Percentiles rank a stretch among this genome's conserved stretches.
These are phyloP conservation scores for Ceraclea dissimilis DNA, from an alignment of 2,888 invertebrate genomes.

Conservation along the genomic window DNA sequence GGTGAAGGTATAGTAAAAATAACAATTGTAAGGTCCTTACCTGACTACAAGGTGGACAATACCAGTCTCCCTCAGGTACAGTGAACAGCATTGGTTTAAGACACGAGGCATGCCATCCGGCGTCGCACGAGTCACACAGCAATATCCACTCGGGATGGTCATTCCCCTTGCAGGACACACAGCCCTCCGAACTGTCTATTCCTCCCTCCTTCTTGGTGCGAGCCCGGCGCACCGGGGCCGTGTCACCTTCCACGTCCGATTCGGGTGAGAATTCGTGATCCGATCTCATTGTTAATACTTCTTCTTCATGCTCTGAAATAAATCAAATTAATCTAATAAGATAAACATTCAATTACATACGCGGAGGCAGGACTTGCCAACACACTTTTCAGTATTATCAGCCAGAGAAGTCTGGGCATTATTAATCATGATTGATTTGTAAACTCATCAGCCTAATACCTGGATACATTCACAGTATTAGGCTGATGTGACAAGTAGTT, in stretches of 20 bases:
- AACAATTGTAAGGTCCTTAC: constrained; percentile 45
- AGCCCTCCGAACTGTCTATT: constrained; percentile 61
- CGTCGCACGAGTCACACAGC: constrained; percentile 91
- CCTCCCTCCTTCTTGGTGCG: constrained; percentile 67
- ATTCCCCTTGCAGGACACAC: constrained; percentile 82
- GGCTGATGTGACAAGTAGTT: too few species aligned
- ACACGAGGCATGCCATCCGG: constrained; percentile 96
- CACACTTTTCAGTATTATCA: too few species aligned
- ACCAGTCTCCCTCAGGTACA: constrained; percentile 97
- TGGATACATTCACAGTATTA: too few species aligned
- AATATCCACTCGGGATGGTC: constrained; percentile 97
- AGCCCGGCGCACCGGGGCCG: constrained; percentile 71
- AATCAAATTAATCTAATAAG: neutral
- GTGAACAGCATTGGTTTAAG: constrained; percentile 85
- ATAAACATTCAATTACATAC: neutral
- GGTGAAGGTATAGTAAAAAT: too few species aligned
- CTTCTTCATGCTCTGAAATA: constrained; percentile 36
- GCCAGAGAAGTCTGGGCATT: neutral
- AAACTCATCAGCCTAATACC: too few species aligned
- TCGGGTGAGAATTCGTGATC: constrained; percentile 93
- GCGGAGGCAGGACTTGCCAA: too few species aligned
- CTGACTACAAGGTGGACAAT: constrained; percentile 95
- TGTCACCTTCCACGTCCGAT: constrained; percentile 70
- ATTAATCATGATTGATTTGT: constrained; percentile 6
- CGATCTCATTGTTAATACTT: constrained; percentile 53